Evolutionary conservation across 2,888 invertebrate species (phyloP).

Genomic region (Erebia palarica): DNA sequence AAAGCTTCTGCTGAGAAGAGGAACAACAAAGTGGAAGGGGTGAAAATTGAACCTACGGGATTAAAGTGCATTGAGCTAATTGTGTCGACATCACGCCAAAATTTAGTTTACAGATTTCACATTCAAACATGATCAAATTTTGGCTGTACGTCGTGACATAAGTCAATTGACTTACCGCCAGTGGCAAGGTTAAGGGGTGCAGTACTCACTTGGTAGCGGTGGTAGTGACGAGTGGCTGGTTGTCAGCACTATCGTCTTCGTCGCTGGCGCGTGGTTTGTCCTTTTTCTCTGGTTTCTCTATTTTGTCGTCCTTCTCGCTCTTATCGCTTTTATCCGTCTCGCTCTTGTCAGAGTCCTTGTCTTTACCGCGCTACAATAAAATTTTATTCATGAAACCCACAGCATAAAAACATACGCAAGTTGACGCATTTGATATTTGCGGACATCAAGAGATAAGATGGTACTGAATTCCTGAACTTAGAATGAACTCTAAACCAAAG

Average conservation of each 20-base stretch:
- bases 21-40: too few species aligned
- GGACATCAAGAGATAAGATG: too few species aligned
- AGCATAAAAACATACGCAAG: not conserved
- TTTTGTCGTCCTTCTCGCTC: slow-evolving; percentile 68
- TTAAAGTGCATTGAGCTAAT: too few species aligned
- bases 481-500: not conserved
- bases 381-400: not conserved
- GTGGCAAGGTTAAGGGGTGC: not conserved
- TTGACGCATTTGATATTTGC: too few species aligned
- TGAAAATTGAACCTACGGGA: too few species aligned
- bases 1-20: too few species aligned
- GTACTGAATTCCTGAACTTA: not conserved
- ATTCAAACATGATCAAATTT: too few species aligned
- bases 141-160: too few species aligned
- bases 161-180: too few species aligned
- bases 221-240: slow-evolving; percentile 68
- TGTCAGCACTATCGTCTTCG: slow-evolving; percentile 77
- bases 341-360: slow-evolving; percentile 75
- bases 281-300: slow-evolving; percentile 64
- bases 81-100: too few species aligned
- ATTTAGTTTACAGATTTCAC: too few species aligned
- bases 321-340: slow-evolving; percentile 75
- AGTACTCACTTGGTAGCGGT: slow-evolving; percentile 68
- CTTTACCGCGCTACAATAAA: slow-evolving; percentile 60
- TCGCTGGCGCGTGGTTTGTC: slow-evolving; percentile 70